These are phyloP conservation scores for Palythoa grandis DNA, from an alignment of 92 coral and sea anemone species.

Conservation along the genomic window DNA sequence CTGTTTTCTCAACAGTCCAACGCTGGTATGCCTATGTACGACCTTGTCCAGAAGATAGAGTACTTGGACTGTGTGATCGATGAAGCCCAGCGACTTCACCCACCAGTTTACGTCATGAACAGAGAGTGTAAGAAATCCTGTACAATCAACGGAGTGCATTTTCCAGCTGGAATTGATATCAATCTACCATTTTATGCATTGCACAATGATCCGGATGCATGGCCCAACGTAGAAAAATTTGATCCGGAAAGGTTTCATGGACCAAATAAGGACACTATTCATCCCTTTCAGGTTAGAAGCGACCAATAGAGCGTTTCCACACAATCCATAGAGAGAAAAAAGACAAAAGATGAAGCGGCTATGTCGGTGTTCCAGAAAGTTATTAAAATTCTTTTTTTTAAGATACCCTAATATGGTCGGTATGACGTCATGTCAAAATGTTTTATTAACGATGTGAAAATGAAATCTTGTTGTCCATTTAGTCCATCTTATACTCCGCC, in stretches of 20 bases:
- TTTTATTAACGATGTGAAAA: too few species aligned
- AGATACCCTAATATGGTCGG: too few species aligned
- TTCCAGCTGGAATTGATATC: conserved; percentile 60
- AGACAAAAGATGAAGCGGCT: too few species aligned
- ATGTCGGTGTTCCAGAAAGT: too few species aligned
- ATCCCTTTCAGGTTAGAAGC: conserved; percentile 14
- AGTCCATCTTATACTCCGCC: too few species aligned
- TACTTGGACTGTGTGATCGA: conserved; percentile 73
- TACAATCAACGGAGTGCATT: conserved; percentile 42
- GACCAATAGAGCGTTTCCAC: too few species aligned
- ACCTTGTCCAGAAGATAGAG: conserved; percentile 61
- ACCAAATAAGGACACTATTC: neutral
- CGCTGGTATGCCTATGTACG: conserved; percentile 58
- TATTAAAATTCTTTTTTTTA: too few species aligned
- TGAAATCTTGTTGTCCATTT: too few species aligned
- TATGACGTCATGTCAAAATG: too few species aligned
- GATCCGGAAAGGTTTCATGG: conserved; percentile 57
- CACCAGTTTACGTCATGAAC: conserved; percentile 64
- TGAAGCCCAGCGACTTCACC: conserved; percentile 62
- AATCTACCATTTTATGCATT: conserved; percentile 58
- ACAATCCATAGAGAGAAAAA: too few species aligned
- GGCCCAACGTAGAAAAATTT: conserved; percentile 64
- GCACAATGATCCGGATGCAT: conserved; percentile 68
- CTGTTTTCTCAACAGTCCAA: neutral
- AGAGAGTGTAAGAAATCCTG: conserved; percentile 54